Evolutionary conservation across 2,888 invertebrate genomes (phyloP).

Genomic region (Ormia ochracea): DNA sequence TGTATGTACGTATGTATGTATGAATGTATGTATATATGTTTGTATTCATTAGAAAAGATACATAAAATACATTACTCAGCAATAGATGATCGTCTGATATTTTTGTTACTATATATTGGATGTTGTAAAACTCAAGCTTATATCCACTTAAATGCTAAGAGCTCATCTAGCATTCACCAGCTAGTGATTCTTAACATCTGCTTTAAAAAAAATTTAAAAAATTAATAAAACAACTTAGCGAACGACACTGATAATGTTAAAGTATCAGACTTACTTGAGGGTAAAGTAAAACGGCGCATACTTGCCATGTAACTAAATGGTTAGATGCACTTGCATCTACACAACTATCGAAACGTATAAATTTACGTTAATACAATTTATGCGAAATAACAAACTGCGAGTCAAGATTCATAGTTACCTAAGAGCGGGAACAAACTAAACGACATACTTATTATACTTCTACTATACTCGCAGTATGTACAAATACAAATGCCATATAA

Average conservation of each 20-base stretch:
- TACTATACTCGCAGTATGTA: constrained; percentile 13
- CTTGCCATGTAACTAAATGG: constrained; percentile 20
- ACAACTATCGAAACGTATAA: background rate
- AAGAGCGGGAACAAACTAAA: constrained; percentile 21
- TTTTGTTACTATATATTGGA: background rate
- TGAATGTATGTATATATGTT: too few species aligned
- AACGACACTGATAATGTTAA: constrained; percentile 33
- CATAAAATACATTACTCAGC: constrained; percentile 37
- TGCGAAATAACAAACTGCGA: constrained; percentile 43
- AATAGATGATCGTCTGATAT: constrained; percentile 48
- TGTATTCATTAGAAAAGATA: too few species aligned
- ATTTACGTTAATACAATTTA: constrained; percentile 42
- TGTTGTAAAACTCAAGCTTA: constrained; percentile 15
- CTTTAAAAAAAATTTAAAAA: constrained; percentile 12
- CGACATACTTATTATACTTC: constrained; percentile 54
- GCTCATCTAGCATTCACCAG: constrained; percentile 36
- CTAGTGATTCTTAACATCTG: constrained; percentile 25
- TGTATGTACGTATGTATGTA: too few species aligned
- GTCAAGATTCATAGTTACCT: constrained; percentile 21
- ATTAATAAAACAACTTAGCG: constrained; percentile 6
- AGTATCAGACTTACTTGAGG: constrained; percentile 16
- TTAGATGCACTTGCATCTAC: background rate
- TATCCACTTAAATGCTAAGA: constrained; percentile 21
- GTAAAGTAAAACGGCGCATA: background rate
- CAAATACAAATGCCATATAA: too few species aligned